Conservation (phyloP, 2,888 invertebrate species). For the Ommatoiulus sabulosus region DNA sequence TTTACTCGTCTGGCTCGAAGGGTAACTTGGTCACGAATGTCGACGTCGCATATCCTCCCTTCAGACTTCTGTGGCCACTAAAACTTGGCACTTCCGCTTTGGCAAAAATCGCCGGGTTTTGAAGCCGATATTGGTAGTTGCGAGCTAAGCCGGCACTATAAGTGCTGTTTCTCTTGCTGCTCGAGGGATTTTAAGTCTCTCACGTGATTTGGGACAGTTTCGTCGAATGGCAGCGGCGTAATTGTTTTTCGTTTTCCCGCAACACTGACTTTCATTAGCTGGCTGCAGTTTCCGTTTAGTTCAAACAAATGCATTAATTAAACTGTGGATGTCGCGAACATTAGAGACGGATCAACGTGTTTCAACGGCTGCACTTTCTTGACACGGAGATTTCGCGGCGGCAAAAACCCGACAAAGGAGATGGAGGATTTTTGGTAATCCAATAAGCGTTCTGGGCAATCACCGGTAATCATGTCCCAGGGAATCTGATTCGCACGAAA, state of each 20-base stretch:
- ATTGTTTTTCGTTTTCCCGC: background rate
- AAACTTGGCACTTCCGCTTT: background rate
- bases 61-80: background rate
- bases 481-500: background rate
- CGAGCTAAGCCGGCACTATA: background rate
- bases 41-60: background rate
- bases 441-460: background rate
- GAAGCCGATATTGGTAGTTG: background rate
- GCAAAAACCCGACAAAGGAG: background rate
- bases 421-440: background rate
- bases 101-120: background rate
- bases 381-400: background rate
- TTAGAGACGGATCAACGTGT: background rate
- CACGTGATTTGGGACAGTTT: constrained; percentile 1
- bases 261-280: background rate
- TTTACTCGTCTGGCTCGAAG: background rate
- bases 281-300: background rate
- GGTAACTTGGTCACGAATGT: background rate
- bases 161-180: background rate
- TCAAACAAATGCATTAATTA: background rate
- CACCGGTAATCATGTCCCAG: background rate
- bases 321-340: background rate
- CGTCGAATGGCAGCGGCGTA: background rate
- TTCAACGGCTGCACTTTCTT: background rate
- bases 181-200: background rate